A percentile compares a stretch with the other conserved stretches of the same genome.
Conservation (phyloP, 2,888 invertebrate species). For the Dugesia japonica region DNA sequence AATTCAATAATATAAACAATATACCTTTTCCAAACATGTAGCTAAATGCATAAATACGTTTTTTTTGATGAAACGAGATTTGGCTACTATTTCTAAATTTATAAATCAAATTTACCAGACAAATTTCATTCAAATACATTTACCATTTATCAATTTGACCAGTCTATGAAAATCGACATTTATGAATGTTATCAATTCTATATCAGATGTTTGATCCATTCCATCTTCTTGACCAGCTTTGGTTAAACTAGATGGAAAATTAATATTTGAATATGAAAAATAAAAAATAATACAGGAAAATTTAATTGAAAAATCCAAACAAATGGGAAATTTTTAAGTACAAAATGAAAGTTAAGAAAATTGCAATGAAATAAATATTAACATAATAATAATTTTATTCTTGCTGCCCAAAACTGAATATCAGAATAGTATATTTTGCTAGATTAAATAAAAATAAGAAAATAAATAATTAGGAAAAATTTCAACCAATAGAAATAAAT, state of each 20-base stretch:
- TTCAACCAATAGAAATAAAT: too few species aligned
- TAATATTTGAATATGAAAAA: background rate
- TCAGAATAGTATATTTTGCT: too few species aligned
- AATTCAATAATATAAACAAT: too few species aligned
- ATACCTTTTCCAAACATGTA: constrained; percentile 65
- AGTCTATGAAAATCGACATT: constrained; percentile 76
- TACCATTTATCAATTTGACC: constrained; percentile 60
- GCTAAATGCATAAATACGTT: constrained; percentile 72
- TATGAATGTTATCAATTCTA: constrained; percentile 88
- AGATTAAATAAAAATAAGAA: too few species aligned
- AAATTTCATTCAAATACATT: constrained; percentile 32
- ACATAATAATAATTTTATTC: too few species aligned
- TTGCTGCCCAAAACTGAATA: too few species aligned
- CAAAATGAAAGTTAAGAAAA: too few species aligned
- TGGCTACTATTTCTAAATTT: constrained; percentile 27
- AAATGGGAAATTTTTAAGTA: too few species aligned
- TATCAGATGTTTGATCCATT: constrained; percentile 56
- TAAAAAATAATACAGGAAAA: too few species aligned
- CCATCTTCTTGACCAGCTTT: constrained; percentile 30
- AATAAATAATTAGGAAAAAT: too few species aligned
- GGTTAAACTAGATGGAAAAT: constrained; percentile 25
- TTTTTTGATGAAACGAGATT: constrained; percentile 57
- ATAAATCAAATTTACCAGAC: background rate
- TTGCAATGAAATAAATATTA: too few species aligned
- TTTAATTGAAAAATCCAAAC: too few species aligned